Base-by-base conservation (phyloP, 2,888 invertebrate genomes). In the Ditylenchus weischeri region DNA sequence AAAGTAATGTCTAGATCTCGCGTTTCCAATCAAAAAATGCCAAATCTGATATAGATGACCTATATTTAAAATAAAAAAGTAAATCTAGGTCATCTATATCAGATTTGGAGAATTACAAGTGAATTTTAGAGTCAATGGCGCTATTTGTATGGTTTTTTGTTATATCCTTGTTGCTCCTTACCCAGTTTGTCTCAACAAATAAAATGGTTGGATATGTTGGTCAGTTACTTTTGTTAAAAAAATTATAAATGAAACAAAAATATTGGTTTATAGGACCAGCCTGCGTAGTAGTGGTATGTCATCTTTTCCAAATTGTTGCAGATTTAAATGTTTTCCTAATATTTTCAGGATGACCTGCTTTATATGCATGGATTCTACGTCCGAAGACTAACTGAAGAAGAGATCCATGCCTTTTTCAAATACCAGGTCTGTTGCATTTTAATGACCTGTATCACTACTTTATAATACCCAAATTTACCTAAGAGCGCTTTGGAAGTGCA, bases 221-320 rank as follows among this genome's bases (percentile, higher is more conserved):
- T 29, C 5, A 29, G 29, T 29, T 29, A 29, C n/a, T n/a, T n/a
- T n/a, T n/a, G n/a, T n/a, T 29, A 29, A 29, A 29, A 29, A 29
- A 5, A 29, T 29, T 29, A 29, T 29, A 29, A 29, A 29, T 2
- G 29, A 29, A 29, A 29, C 29, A 29, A 5, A 29, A 29, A 5
- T 29, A 29, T 29, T 29, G 29, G 29, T 29, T 29, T 29, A 29
- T 43, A 43, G 68, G 68, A 38, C 68, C 68, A 23, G 68, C 68
- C 47, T 68, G 68, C 43, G 68, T 65, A 11, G 68, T 68, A 59
- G 68, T 68, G n/a, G 68, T 67, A 58, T 23, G 54, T 54, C 11
- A 54, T 54, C 1, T 54, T 54, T 23, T 29, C 13, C 54, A 29
- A 54, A 10, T 23, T 15, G 21, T 62, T 65, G 21, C 18, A 36